Base-by-base conservation (phyloP, 2,113 vertebrate genomes). In the Seriola quinqueradiata region DNA sequence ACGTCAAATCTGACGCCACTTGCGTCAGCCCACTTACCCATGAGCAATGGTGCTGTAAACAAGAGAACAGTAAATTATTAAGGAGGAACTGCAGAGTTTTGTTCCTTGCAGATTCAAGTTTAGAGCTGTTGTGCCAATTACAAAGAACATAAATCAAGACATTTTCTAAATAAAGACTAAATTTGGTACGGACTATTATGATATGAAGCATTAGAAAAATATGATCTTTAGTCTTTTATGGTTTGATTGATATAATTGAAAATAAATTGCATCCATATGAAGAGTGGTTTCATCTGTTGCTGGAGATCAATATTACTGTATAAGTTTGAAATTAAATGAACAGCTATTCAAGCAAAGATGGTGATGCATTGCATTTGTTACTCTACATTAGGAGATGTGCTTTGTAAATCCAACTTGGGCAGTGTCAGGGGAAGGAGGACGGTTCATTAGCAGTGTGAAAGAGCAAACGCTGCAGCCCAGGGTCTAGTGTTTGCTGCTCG, bases 371-470 rank as follows among this genome's bases (percentile, higher is more conserved):
- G 21, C 38, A 50, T 58, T 54, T 36, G 63, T 16, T 19, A 16
- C 42, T 68, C 23, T 21, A 14, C 70, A 28, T 48, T 3, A 13
- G 0, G 14, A 74, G 40, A 12, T 19, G 34, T 52, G 6, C 7
- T 66, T 54, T 78, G 17, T 70, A 54, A 74, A 69, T 36, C 17
- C 13, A 1, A 36, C 64, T 23, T 13, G 4, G 13, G 16, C 42
- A 25, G 23, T 55, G 65, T 90, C 77, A 57, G 23, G 68, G 54
- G 52, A 61, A 54, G 61, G 54, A 67, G 63, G 67, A 50, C 8
- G 13, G 13, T 85, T 84, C 71, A 85, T 88, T 81, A 85, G 81
- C 66, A 2, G 34, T 32, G 77, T 84, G 80, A 73, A 61, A 87
- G 72, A 72, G 40, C 82, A 48, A 50, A 55, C 69, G 9, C 38